These are phyloP conservation scores for Dryadula phaetusa DNA, from an alignment of 2,888 invertebrate genomes.

Conservation along the genomic window DNA sequence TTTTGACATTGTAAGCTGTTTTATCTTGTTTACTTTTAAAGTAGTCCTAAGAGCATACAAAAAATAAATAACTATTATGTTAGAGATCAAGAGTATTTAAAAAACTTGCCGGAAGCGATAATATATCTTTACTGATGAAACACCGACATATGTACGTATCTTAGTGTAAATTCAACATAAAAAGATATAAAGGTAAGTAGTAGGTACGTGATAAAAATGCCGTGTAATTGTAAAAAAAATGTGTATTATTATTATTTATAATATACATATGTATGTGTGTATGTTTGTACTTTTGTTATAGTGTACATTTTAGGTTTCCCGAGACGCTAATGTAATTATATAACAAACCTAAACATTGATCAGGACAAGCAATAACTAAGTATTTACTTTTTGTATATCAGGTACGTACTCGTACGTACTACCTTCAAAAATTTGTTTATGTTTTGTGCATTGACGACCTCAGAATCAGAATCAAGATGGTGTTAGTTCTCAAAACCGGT, in stretches of 20 bases:
- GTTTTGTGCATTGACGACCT: neutral
- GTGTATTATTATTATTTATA: neutral
- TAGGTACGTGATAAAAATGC: no score
- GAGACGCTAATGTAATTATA: conserved; percentile 29
- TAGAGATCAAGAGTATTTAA: no score
- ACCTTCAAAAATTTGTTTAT: neutral
- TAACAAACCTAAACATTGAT: conserved; percentile 27
- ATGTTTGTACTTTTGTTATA: neutral
- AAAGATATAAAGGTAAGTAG: no score
- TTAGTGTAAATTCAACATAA: no score
- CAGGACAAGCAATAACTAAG: conserved; percentile 22
- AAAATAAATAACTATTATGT: no score
- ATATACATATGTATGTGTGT: neutral
- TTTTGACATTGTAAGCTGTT: no score
- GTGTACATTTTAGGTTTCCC: conserved; percentile 3
- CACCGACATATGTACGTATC: no score
- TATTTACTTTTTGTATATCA: neutral
- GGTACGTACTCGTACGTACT: no score
- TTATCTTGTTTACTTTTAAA: no score
- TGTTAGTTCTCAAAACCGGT: neutral
- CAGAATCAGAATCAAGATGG: neutral
- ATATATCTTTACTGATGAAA: no score
- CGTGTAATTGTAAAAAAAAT: conserved; percentile 4
- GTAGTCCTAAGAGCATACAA: no score
- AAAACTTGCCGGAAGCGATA: no score